phyloP scores from a whole-genome alignment of 2,888 invertebrate species.

The Lasioglossum malachurum region DNA sequence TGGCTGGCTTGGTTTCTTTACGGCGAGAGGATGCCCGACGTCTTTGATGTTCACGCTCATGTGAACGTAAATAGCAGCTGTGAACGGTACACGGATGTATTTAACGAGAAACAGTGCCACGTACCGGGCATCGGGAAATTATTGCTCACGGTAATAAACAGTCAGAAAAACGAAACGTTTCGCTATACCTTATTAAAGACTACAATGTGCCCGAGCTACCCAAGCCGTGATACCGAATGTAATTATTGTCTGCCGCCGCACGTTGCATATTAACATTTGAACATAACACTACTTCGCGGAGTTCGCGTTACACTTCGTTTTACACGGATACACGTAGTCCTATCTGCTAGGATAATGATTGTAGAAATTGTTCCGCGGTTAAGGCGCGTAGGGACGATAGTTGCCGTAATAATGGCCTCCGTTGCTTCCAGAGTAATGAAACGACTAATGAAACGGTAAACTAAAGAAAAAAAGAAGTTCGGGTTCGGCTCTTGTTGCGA shows the following conservation, averaged over 20 bases:
- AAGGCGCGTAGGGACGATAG: not conserved
- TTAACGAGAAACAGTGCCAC: constrained; percentile 53
- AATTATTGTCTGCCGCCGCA: constrained; percentile 52
- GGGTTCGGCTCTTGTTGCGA: not conserved
- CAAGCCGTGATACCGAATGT: constrained; percentile 39
- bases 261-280: constrained; percentile 44
- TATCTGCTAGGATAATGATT: constrained; percentile 27
- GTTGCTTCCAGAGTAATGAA: constrained; percentile 12
- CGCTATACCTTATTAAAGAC: constrained; percentile 45
- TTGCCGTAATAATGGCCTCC: not conserved
- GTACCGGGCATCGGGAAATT: constrained; percentile 51
- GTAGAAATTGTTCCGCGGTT: constrained; percentile 17
- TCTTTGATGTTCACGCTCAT: constrained; percentile 30
- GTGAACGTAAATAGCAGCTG: constrained; percentile 27
- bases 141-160: constrained; percentile 63
- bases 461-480: not conserved
- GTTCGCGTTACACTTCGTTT: constrained; percentile 8
- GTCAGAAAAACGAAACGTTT: constrained; percentile 43
- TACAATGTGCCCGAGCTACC: constrained; percentile 54
- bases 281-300: constrained; percentile 29
- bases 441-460: constrained; percentile 8
- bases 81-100: constrained; percentile 31
- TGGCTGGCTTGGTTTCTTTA: constrained; percentile 2
- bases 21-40: constrained; percentile 22
- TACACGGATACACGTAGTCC: not conserved